Percentiles rank a stretch among this genome's conserved stretches.
These are phyloP conservation scores for Ursus arctos DNA, from an alignment of 2,113 vertebrate species.

Conservation along the genomic window DNA sequence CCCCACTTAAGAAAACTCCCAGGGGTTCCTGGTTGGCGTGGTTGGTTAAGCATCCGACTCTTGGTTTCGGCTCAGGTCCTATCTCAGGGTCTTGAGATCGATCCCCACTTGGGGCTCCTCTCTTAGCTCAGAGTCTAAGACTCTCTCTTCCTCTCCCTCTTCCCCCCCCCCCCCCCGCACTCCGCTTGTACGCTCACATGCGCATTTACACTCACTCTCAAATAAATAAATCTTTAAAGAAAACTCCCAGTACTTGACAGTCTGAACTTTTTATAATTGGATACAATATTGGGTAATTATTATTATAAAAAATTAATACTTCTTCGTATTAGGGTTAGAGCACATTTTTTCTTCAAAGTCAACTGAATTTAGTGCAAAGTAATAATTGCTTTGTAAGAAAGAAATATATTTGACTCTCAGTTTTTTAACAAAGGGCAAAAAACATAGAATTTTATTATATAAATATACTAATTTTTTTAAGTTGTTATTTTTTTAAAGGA, in stretches of 20 bases:
- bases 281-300: not conserved
- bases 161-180: too few species aligned
- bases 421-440: conserved; percentile 18
- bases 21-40: not conserved
- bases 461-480: not conserved
- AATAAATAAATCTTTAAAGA: not conserved
- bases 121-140: not conserved
- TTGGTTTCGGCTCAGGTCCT: not conserved
- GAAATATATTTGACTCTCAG: not conserved
- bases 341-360: not conserved
- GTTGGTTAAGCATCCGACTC: not conserved
- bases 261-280: conserved; percentile 42
- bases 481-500: not conserved
- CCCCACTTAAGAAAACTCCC: conserved; percentile 1
- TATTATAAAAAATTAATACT: conserved; percentile 36
- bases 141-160: not conserved
- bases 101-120: not conserved
- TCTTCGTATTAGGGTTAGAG: not conserved
- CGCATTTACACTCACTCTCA: not conserved
- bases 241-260: not conserved
- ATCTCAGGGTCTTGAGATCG: not conserved
- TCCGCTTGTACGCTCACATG: not conserved
- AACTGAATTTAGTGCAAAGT: not conserved
- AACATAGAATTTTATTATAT: not conserved
- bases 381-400: conserved; percentile 36